Evolutionary conservation across 2,113 vertebrate species (phyloP).

Genomic region (Psittacula cyanocephala): DNA sequence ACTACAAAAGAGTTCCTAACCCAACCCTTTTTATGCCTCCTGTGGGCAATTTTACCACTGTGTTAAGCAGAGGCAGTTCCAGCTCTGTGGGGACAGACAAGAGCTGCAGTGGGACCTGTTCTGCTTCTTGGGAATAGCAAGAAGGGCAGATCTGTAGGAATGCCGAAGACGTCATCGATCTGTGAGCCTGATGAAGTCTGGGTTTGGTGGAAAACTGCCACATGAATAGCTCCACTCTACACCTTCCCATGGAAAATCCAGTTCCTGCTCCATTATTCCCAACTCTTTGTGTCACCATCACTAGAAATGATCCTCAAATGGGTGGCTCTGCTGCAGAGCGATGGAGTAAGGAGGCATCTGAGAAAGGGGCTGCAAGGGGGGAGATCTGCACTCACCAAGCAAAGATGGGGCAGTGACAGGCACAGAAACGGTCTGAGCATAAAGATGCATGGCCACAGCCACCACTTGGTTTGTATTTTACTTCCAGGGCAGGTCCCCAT

Average conservation of each 20-base stretch:
- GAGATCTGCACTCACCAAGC: not conserved
- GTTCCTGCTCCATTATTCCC: not conserved
- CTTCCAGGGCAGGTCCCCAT: not conserved
- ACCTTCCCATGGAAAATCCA: not conserved
- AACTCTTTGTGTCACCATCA: not conserved
- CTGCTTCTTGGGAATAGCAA: not conserved
- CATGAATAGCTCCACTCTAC: not conserved
- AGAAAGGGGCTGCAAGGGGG: not conserved
- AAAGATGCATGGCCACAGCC: not conserved
- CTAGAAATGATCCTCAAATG: not conserved
- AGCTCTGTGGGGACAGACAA: not conserved
- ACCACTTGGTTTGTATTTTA: not conserved
- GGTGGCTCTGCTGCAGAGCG: not conserved
- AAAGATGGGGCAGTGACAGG: not conserved
- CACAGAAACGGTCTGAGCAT: not conserved
- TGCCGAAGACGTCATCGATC: fast-evolving
- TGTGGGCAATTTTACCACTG: not conserved
- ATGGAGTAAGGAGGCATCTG: not conserved
- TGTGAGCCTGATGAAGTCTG: not conserved
- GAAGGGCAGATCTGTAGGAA: not conserved
- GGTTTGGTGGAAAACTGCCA: not conserved
- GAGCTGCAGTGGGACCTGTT: not conserved
- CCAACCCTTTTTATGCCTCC: not conserved
- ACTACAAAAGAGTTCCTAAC: not conserved
- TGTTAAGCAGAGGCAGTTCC: not conserved